Percentiles rank a stretch among this genome's conserved stretches.
Conservation (phyloP, 2,888 invertebrate species). For the Heliconius aoede region DNA sequence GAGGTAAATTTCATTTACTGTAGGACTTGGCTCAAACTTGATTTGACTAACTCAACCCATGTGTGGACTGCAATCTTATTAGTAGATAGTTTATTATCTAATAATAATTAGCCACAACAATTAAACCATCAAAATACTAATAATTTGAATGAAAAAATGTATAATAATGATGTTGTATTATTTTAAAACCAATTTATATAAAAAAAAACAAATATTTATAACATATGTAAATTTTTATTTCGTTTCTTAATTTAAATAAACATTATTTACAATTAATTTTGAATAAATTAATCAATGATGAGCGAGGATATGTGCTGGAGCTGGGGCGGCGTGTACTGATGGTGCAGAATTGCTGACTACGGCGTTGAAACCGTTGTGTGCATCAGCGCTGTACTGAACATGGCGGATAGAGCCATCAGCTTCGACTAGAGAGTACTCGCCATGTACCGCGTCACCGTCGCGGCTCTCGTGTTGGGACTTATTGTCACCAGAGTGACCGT, state of each 20-base stretch:
- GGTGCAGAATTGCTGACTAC: constrained; percentile 53
- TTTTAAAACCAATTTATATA: not conserved
- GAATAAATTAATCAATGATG: constrained; percentile 54
- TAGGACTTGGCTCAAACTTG: too few species aligned
- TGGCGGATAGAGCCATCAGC: constrained; percentile 81
- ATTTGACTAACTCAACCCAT: too few species aligned
- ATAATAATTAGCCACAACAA: not conserved
- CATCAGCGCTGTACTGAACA: constrained; percentile 82
- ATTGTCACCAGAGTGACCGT: constrained; percentile 79
- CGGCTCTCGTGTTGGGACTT: constrained; percentile 70
- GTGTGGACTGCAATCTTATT: not conserved
- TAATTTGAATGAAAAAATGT: not conserved
- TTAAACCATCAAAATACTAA: not conserved
- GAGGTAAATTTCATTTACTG: not conserved
- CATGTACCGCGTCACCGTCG: constrained; percentile 84
- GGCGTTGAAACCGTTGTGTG: constrained; percentile 75
- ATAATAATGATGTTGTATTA: not conserved
- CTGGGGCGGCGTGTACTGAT: constrained; percentile 45
- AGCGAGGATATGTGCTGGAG: constrained; percentile 54
- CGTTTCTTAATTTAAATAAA: not conserved
- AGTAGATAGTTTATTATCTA: not conserved
- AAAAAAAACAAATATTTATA: not conserved
- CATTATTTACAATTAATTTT: constrained; percentile 1
- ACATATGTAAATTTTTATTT: not conserved
- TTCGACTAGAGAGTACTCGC: constrained; percentile 80